phyloP scores from a whole-genome alignment of 2,113 vertebrate species.

The Trachemys scripta region DNA sequence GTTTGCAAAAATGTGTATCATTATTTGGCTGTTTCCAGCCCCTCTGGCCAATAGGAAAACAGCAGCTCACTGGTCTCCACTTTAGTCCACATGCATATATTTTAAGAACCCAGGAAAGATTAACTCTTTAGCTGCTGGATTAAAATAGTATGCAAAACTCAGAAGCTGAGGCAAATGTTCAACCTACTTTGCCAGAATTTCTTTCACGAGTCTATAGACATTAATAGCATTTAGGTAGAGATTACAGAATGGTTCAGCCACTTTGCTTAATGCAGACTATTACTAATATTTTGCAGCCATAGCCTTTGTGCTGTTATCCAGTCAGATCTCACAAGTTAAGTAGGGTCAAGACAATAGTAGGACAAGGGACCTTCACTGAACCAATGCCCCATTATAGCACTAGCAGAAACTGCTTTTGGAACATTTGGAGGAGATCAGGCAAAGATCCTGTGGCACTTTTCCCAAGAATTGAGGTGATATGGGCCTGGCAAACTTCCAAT shows the following conservation, averaged over 20 bases:
- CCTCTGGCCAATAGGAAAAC: not conserved
- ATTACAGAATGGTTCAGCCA: rapidly evolving
- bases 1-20: not conserved
- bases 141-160: rapidly evolving
- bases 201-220: not conserved
- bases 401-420: not conserved
- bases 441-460: not conserved
- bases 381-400: not conserved
- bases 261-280: not conserved
- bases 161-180: rapidly evolving
- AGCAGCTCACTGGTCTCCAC: not conserved
- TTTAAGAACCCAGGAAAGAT: not conserved
- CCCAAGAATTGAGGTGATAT: not conserved
- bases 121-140: not conserved
- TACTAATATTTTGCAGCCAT: not conserved
- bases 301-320: not conserved
- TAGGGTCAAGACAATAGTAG: not conserved
- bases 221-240: rapidly evolving
- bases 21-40: not conserved
- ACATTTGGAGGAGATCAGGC: not conserved
- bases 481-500: not conserved
- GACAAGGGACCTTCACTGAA: not conserved
- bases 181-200: rapidly evolving
- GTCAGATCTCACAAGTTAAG: rapidly evolving
- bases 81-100: not conserved